phyloP scores from a whole-genome alignment of 2,888 invertebrate species.

The Hedya salicella region DNA sequence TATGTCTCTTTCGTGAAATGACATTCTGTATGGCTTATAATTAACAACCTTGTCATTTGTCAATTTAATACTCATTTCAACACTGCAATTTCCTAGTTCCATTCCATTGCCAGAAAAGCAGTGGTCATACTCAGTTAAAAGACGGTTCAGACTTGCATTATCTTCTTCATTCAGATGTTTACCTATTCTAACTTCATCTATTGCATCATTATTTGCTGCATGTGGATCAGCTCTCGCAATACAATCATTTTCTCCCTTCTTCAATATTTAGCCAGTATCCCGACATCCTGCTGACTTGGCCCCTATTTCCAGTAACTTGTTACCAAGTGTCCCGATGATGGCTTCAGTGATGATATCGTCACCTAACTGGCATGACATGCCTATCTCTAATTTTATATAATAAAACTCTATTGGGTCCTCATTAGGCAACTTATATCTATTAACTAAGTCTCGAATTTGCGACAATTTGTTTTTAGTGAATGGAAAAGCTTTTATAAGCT shows the following conservation, averaged over 20 bases:
- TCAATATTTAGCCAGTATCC: no score
- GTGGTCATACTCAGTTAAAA: constrained; percentile 25
- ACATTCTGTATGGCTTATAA: constrained; percentile 42
- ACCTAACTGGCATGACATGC: no score
- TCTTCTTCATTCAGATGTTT: background rate
- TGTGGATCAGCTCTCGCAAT: constrained; percentile 30
- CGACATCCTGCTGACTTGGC: no score
- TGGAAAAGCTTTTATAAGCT: no score
- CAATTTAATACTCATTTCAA: constrained; percentile 42
- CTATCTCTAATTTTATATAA: no score
- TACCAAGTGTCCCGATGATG: no score
- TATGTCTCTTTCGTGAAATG: constrained; percentile 36
- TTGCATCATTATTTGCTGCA: background rate
- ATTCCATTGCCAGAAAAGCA: constrained; percentile 42
- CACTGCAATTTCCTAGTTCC: constrained; percentile 37
- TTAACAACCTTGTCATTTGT: constrained; percentile 38
- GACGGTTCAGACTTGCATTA: background rate
- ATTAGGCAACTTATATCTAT: no score
- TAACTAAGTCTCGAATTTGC: no score
- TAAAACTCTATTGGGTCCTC: no score
- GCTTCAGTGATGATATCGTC: no score
- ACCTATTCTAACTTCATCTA: constrained; percentile 4
- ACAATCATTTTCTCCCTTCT: constrained; percentile 25
- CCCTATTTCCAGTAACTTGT: no score
- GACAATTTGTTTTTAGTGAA: no score